Evolutionary conservation across 1,140 invertebrate genomes (phyloP), one percentile per base, ranked within the genome.

Genomic region (Globodera ellingtonae): DNA sequence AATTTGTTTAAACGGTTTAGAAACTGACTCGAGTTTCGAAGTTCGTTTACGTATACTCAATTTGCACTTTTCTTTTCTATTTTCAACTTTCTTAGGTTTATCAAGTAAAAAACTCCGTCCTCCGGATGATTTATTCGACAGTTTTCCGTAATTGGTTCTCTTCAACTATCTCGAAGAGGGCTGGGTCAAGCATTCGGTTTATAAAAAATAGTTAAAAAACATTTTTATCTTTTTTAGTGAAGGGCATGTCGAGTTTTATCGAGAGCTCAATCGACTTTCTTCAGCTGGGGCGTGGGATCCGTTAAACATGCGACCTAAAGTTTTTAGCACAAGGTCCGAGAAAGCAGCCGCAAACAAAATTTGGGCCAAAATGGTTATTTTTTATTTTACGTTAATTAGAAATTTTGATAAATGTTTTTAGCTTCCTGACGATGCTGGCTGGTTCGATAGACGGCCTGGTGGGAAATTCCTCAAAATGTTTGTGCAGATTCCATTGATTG

Each of bases 261-360:
- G 65, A 13, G 75, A 67, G 6, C 9, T 67, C 24, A 77, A 77
- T 46, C 52, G 62, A 47, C 75, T 77, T 69, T 48, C 50, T 47
- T 47, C 75, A 70, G 75, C 52, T 44, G 65, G 65, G 6, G 47
- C 24, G 48, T 77, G 75, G 75, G 75, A 77, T 15, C 65, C 18
- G 24, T 6, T 66, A 2, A 77, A 77, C 13, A 70, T 62, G 10
- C n/a, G 50, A 18, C 75, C 75, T 2, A 46, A 62, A 62, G n/a
- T 77, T 62, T 77, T 77, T 50, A 62, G 56, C 5, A 62, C 46
- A 69, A 50, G 48, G 69, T 44, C 47, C 15, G 75, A 77, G 35
- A 77, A 69, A 69, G 75, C 24, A 24, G 69, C 65, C 24, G 75
- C 75, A 44, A 67, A 47, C 35, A 67, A 69, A 77, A 44, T 77